Percentiles rank a stretch among this genome's conserved stretches.
phyloP scores from a whole-genome alignment of 2,888 invertebrate species.

The Erebia epiphron region DNA sequence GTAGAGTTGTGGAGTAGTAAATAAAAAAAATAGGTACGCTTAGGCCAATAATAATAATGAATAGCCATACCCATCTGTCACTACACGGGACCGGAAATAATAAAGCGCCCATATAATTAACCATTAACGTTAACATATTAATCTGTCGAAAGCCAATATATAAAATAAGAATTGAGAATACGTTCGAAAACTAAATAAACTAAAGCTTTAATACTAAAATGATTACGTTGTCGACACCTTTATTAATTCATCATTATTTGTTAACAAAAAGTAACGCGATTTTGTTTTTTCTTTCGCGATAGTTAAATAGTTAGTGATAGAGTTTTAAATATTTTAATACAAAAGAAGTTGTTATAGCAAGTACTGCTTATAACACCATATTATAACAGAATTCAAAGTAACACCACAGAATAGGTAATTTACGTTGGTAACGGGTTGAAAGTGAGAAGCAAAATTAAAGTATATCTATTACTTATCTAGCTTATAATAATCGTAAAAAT shows the following conservation, averaged over 20 bases:
- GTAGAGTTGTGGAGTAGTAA: not conserved
- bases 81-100: constrained; percentile 70
- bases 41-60: constrained; percentile 34
- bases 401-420: too few species aligned
- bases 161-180: constrained; percentile 34
- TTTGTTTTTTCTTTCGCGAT: too few species aligned
- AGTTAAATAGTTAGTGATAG: too few species aligned
- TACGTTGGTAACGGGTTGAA: not conserved
- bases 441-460: not conserved
- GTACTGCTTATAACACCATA: too few species aligned
- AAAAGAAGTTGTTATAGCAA: too few species aligned
- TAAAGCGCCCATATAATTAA: constrained; percentile 57
- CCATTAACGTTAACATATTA: constrained; percentile 40
- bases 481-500: too few species aligned
- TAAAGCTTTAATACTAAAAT: not conserved
- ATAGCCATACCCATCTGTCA: constrained; percentile 64
- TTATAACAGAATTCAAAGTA: too few species aligned
- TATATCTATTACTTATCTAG: not conserved
- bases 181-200: not conserved
- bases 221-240: too few species aligned
- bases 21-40: constrained; percentile 20
- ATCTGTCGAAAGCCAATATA: constrained; percentile 36
- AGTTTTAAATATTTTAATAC: too few species aligned
- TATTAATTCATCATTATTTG: too few species aligned
- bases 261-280: not conserved